These are phyloP conservation scores for Sciurus carolinensis DNA, from an alignment of 2,797 vertebrate genomes.

Conservation along the genomic window DNA sequence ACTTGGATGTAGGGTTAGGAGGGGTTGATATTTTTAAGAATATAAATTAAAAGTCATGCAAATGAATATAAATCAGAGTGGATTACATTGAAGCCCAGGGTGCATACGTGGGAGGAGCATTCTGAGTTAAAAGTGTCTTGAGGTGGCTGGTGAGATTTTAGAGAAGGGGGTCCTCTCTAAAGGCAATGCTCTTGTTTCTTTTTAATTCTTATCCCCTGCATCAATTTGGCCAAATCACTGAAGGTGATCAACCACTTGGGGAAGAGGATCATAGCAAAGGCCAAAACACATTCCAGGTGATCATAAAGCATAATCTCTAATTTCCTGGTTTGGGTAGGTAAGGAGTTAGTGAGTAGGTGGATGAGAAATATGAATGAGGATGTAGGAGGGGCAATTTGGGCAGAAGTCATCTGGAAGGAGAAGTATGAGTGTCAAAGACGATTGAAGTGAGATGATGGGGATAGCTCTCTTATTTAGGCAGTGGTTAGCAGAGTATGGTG, in stretches of 20 bases:
- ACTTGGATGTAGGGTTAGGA: background rate
- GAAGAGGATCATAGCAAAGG: conserved; percentile 89
- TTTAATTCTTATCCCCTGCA: background rate
- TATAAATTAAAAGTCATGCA: background rate
- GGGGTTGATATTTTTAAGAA: background rate
- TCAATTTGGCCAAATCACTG: conserved; percentile 80
- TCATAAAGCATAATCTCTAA: conserved; percentile 90
- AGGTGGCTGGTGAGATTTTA: background rate
- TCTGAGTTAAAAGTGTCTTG: background rate
- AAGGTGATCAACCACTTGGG: conserved; percentile 89
- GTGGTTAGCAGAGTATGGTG: background rate
- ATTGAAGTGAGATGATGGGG: background rate
- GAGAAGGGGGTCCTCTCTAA: no score
- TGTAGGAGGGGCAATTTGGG: background rate
- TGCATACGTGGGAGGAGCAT: background rate
- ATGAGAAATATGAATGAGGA: background rate
- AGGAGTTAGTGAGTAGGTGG: background rate
- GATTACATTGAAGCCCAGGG: background rate
- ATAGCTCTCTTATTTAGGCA: background rate
- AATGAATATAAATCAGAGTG: background rate
- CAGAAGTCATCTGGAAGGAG: background rate
- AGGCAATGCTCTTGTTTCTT: background rate
- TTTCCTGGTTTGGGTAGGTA: conserved; percentile 91
- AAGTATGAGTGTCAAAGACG: background rate
- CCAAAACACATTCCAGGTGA: conserved; percentile 90